phyloP scores from a whole-genome alignment of 2,888 invertebrate genomes.

The Tholera decimalis region DNA sequence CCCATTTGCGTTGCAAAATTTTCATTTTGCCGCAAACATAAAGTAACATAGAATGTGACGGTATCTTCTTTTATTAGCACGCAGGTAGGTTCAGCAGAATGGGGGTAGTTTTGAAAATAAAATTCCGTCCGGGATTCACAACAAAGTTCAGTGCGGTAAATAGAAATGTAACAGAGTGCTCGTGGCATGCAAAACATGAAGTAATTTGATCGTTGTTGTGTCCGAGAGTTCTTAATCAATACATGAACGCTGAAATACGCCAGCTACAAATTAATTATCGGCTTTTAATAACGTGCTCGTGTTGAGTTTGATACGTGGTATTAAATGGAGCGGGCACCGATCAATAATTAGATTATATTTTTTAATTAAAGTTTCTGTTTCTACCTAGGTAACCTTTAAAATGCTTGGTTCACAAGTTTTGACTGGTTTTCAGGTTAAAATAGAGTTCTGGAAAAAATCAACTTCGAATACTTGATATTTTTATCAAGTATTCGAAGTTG shows the following conservation, averaged over 20 bases:
- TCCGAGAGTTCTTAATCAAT: slow-evolving; percentile 57
- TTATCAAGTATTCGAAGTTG: too few species aligned
- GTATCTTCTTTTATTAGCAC: slow-evolving; percentile 61
- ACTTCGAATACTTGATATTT: too few species aligned
- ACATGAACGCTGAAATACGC: slow-evolving; percentile 24
- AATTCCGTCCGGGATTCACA: slow-evolving; percentile 61
- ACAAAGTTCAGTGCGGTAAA: slow-evolving; percentile 66
- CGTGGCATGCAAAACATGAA: slow-evolving; percentile 61
- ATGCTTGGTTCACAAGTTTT: too few species aligned
- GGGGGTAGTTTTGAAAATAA: slow-evolving; percentile 60
- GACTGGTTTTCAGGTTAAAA: neutral
- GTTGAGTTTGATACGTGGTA: slow-evolving; percentile 10
- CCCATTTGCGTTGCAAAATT: slow-evolving; percentile 56
- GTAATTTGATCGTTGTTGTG: slow-evolving; percentile 67
- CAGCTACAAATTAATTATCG: slow-evolving; percentile 44
- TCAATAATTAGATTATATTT: slow-evolving; percentile 4
- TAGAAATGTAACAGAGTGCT: slow-evolving; percentile 64
- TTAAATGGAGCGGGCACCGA: neutral
- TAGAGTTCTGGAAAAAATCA: too few species aligned
- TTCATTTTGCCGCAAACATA: slow-evolving; percentile 53
- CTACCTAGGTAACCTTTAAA: neutral
- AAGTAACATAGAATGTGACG: slow-evolving; percentile 53
- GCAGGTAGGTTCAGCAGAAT: slow-evolving; percentile 44
- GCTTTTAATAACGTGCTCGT: slow-evolving; percentile 38
- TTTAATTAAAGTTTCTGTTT: neutral